phyloP scores from a whole-genome alignment of 2,113 vertebrate genomes.

The Numida meleagris region DNA sequence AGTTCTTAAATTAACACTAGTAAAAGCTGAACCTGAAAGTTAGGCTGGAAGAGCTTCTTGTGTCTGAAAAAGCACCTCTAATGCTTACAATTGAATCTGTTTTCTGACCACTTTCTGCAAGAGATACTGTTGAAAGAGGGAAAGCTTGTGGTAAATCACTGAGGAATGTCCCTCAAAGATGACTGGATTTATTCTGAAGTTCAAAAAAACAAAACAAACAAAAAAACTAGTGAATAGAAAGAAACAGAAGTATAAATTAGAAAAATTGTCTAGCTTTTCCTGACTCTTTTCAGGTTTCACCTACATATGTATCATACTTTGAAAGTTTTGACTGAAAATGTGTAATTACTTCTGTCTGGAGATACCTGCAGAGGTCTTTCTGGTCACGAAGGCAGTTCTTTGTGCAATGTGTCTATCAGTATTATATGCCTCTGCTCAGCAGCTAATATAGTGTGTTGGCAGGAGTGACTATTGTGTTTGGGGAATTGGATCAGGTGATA shows the following conservation, averaged over 20 bases:
- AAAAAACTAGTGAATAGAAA: background rate
- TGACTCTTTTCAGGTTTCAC: background rate
- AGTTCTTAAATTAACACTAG: slow-evolving; percentile 29
- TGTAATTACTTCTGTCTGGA: background rate
- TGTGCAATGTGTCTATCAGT: background rate
- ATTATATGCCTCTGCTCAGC: background rate
- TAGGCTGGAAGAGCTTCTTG: background rate
- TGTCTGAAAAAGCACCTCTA: background rate
- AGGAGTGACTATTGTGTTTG: background rate
- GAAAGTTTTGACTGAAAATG: background rate
- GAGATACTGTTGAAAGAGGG: background rate
- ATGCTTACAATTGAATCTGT: background rate
- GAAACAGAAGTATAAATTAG: background rate
- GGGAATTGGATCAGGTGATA: background rate
- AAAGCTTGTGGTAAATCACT: background rate
- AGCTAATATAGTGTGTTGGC: background rate
- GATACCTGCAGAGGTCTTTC: background rate
- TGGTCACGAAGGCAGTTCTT: background rate
- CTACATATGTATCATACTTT: background rate
- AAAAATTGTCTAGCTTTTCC: background rate
- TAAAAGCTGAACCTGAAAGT: background rate
- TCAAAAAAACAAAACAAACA: background rate
- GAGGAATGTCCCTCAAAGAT: background rate
- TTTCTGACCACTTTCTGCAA: background rate
- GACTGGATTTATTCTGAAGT: background rate